Percentiles rank a stretch among this genome's conserved stretches.
These are phyloP conservation scores for Parambassis ranga DNA, from an alignment of 2,797 vertebrate species.

Conservation along the genomic window DNA sequence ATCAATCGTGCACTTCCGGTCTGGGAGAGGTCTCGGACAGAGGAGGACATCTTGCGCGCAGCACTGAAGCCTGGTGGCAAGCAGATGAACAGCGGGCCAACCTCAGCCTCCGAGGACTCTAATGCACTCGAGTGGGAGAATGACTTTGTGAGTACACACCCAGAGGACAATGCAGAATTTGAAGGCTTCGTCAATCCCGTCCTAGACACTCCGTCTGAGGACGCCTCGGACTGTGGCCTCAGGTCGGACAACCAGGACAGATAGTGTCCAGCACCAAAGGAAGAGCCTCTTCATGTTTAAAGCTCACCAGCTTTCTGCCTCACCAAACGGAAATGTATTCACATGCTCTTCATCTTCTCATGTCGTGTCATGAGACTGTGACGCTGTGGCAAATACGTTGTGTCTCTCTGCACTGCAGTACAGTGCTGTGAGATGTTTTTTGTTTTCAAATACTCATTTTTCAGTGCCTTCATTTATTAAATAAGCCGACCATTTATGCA, in stretches of 20 bases:
- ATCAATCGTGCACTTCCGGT: conserved; percentile 89
- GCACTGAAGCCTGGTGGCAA: conserved; percentile 82
- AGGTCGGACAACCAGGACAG: conserved; percentile 63
- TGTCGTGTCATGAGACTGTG: conserved; percentile 30
- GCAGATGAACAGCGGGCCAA: conserved; percentile 81
- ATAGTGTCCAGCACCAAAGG: conserved; percentile 67
- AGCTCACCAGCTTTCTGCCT: conserved; percentile 67
- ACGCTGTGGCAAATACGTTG: conserved; percentile 31
- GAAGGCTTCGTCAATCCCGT: conserved; percentile 92
- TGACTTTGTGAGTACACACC: conserved; percentile 90
- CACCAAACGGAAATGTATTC: conserved; percentile 31
- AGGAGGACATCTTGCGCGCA: conserved; percentile 94
- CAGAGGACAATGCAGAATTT: conserved; percentile 88
- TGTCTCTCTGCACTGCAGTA: conserved; percentile 17
- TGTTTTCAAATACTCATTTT: conserved; percentile 38
- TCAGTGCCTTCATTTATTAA: conserved; percentile 73
- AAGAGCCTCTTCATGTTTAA: conserved; percentile 22
- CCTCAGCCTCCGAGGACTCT: conserved; percentile 92
- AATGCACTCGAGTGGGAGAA: conserved; percentile 97
- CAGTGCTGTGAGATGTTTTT: conserved; percentile 22
- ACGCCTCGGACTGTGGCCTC: conserved; percentile 68
- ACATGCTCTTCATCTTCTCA: conserved; percentile 19
- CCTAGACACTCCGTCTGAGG: conserved; percentile 80
- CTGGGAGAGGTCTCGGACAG: conserved; percentile 92
- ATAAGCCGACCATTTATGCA: conserved; percentile 39